These are phyloP conservation scores for Maniola hyperantus DNA, from an alignment of 2,888 invertebrate species.

Conservation along the genomic window DNA sequence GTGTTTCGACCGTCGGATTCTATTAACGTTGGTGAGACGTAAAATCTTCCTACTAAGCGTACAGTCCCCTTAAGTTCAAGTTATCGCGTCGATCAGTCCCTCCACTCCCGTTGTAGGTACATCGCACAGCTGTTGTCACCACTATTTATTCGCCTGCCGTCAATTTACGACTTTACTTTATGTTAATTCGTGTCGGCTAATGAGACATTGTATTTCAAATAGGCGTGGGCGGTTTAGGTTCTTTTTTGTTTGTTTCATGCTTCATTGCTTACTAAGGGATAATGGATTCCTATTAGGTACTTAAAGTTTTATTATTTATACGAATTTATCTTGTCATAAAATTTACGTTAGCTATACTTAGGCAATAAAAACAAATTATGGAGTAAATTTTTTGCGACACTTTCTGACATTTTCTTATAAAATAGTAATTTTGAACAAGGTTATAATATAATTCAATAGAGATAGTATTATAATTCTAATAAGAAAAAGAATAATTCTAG, in stretches of 20 bases:
- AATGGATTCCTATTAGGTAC: constrained; percentile 19
- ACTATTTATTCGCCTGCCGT: constrained; percentile 35
- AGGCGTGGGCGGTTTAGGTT: constrained; percentile 32
- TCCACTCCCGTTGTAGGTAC: constrained; percentile 1
- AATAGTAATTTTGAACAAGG: no score
- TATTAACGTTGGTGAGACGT: no score
- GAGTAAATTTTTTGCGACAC: not conserved
- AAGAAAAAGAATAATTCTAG: no score
- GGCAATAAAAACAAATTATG: not conserved
- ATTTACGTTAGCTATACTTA: not conserved
- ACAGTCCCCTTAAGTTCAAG: constrained; percentile 3
- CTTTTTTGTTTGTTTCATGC: constrained; percentile 10
- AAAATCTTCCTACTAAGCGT: no score
- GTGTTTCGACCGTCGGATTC: no score
- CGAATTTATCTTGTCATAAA: constrained; percentile 1
- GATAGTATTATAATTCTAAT: no score
- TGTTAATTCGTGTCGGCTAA: constrained; percentile 57
- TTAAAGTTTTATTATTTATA: constrained; percentile 1
- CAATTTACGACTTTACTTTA: constrained; percentile 48
- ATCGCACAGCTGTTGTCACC: constrained; percentile 44
- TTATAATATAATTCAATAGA: no score
- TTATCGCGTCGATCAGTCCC: constrained; percentile 36
- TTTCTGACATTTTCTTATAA: not conserved
- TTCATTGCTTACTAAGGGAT: constrained; percentile 16
- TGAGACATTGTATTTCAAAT: constrained; percentile 49